These are phyloP conservation scores for Eupithecia inturbata DNA, from an alignment of 2,888 invertebrate species.

Conservation along the genomic window DNA sequence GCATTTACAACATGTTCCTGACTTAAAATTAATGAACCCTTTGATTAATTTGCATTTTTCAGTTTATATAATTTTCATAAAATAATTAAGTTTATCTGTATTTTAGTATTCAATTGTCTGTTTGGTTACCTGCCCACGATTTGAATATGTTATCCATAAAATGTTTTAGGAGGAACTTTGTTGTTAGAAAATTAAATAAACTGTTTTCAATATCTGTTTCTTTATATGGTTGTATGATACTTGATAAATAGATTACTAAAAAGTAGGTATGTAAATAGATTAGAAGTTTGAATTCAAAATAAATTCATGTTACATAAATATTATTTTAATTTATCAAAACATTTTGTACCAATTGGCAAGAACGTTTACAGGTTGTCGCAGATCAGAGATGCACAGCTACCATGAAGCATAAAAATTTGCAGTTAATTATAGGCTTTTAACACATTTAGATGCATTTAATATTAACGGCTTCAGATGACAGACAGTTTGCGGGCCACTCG, in stretches of 20 bases:
- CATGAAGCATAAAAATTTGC: too few relatives aligned
- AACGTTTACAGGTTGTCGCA: too few relatives aligned
- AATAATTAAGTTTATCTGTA: conserved; percentile 4
- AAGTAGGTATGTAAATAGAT: conserved; percentile 29
- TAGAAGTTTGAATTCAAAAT: conserved; percentile 23
- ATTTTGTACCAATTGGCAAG: too few relatives aligned
- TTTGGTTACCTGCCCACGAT: conserved; percentile 50
- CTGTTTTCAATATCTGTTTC: conserved; percentile 47
- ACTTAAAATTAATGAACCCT: conserved; percentile 32
- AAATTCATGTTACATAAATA: conserved; percentile 30
- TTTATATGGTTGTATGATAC: conserved; percentile 33
- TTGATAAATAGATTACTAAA: conserved; percentile 9
- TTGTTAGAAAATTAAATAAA: conserved; percentile 75
- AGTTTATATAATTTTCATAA: conserved; percentile 20
- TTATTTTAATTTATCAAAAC: conserved; percentile 4
- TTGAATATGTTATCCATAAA: conserved; percentile 55
- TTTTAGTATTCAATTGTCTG: conserved; percentile 36
- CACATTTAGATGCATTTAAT: too few relatives aligned
- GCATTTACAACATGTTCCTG: conserved; percentile 48
- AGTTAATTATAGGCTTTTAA: too few relatives aligned
- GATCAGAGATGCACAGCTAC: too few relatives aligned
- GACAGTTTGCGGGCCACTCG: too few relatives aligned
- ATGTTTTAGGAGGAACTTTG: conserved; percentile 69
- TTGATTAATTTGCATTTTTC: conserved; percentile 53
- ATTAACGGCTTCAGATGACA: too few relatives aligned